Base-by-base conservation (phyloP, 1,140 invertebrate species). In the Acromyrmex heyeri region DNA sequence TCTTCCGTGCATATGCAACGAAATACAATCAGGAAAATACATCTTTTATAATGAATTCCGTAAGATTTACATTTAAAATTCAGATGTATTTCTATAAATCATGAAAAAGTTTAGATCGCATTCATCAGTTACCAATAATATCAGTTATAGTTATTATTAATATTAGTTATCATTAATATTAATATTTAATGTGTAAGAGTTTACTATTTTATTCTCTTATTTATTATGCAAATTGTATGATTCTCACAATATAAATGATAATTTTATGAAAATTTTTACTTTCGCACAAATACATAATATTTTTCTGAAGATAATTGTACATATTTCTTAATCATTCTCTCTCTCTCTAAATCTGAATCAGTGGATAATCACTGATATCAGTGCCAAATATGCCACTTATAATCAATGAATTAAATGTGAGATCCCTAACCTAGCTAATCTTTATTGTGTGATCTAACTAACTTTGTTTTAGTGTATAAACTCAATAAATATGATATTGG, bases 11-110 rank as follows among this genome's bases (percentile, higher is more conserved):
- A 85, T 87, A 59, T 65, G 44, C 65, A 81, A 86, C 30, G 78
- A 59, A 50, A 24, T 38, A 44, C 48, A 83, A 86, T 72, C 65
- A 30, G 78, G 55, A 82, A 61, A 86, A 50, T 61, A 24, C 38
- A 86, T 81, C 83, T 86, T 69, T 69, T 59, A 81, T 59, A 69
- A 67, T 82, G 77, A 64, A 69, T 69, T 50, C 53, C 18, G 16
- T 21, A 57, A 78, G 38, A 30, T 65, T 18, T 61, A 61, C 14
- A 24, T 24, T 24, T 24, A 75, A 8, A 50, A 14, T 48, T 30
- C 8, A 61, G 62, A 83, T 48, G 14, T 44, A 27, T n/a, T 55
- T 53, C 10, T 34, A 79, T 34, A 85, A 55, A 85, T 85, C 14
- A 44, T 7, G 24, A 38, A 7, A 34, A 27, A 44, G 21, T 8